Evolutionary conservation across 2,888 invertebrate genomes (phyloP).

Genomic region (Campoplex capitator): DNA sequence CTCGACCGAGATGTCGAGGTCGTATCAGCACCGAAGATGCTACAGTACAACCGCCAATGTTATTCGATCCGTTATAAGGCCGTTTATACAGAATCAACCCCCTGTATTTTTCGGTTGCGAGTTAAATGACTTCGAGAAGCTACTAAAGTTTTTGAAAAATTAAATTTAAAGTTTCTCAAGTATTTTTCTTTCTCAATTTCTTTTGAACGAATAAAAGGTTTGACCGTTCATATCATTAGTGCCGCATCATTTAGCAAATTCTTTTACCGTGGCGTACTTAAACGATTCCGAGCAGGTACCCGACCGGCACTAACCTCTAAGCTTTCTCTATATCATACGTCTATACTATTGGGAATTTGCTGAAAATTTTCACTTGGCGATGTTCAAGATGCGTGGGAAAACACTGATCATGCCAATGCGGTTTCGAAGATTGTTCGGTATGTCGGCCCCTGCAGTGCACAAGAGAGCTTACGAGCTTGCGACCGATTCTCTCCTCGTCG

Average conservation of each 20-base stretch:
- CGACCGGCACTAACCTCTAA: neutral
- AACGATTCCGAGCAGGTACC: neutral
- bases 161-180: neutral
- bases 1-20: slow-evolving; percentile 56
- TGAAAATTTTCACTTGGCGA: slow-evolving; percentile 26
- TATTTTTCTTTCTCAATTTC: neutral
- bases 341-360: slow-evolving; percentile 30
- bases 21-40: slow-evolving; percentile 42
- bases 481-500: slow-evolving; percentile 14
- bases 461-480: slow-evolving; percentile 47
- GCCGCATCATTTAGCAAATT: neutral
- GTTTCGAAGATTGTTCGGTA: slow-evolving; percentile 45
- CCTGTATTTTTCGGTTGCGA: neutral
- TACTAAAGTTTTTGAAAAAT: neutral
- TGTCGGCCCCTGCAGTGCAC: slow-evolving; percentile 33
- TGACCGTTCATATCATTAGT: neutral
- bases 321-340: slow-evolving; percentile 5
- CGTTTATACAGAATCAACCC: slow-evolving; percentile 1
- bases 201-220: neutral
- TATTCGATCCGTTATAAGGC: slow-evolving; percentile 10
- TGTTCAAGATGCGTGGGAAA: slow-evolving; percentile 36
- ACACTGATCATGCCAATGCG: slow-evolving; percentile 26
- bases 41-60: slow-evolving; percentile 30
- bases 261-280: neutral
- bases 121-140: neutral